A percentile compares a stretch with the other conserved stretches of the same genome.
Conservation (phyloP, 2,888 invertebrate genomes). For the Endotricha flammealis region DNA sequence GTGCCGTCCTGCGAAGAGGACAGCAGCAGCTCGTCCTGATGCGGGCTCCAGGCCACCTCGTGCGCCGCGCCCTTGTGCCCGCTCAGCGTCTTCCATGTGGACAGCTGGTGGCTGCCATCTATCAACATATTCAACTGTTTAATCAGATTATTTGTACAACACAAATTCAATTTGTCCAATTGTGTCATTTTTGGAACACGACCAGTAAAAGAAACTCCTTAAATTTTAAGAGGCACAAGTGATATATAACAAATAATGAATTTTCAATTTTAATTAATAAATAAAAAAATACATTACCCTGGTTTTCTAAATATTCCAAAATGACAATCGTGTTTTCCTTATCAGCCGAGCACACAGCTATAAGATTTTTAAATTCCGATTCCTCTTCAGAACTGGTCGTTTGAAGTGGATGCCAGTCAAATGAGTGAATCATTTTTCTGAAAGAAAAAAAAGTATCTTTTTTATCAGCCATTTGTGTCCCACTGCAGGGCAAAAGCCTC, state of each 20-base stretch:
- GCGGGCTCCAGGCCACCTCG: conserved; percentile 83
- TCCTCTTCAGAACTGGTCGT: conserved; percentile 73
- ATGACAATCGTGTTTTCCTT: conserved; percentile 69
- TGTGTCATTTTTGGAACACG: no score
- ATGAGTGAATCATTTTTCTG: conserved; percentile 80
- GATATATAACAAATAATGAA: no score
- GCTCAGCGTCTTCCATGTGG: conserved; percentile 44
- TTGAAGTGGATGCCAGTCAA: conserved; percentile 86
- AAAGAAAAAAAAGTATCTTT: no score
- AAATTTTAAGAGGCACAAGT: no score
- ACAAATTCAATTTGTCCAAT: no score
- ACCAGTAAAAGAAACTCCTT: no score
- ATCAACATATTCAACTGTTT: no score
- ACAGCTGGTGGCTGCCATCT: conserved; percentile 44
- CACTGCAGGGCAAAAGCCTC: no score
- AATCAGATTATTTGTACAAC: no score
- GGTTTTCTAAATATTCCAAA: conserved; percentile 41
- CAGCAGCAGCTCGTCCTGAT: conserved; percentile 80
- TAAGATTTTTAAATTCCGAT: conserved; percentile 79
- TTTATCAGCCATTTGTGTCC: no score
- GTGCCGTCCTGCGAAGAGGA: conserved; percentile 84
- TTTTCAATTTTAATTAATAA: no score
- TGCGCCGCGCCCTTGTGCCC: conserved; percentile 78
- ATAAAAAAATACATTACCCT: no score
- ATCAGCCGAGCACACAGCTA: conserved; percentile 77